Evolutionary conservation across 2,888 invertebrate genomes (phyloP), one percentile per base, ranked within the genome.

Genomic region (Drosophila kokeensis): DNA sequence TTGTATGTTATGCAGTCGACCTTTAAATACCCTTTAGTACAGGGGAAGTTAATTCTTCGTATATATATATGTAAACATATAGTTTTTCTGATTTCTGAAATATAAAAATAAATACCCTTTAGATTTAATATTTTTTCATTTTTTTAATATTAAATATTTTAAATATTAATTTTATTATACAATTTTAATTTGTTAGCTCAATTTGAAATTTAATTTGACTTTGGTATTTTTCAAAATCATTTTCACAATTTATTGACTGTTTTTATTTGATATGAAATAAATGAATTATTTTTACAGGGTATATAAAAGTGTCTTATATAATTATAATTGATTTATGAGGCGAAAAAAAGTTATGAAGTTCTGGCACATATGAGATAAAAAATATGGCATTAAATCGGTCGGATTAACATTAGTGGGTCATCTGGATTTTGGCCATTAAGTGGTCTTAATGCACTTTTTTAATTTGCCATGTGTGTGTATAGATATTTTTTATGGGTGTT

Each of bases 91-190:
- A 21, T 7, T 3, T 13, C 3, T 21, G 2, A 42, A 13, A 11
- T 21, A 30, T 30, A 30, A 2, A 8, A 21, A 11, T 10, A 2
- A 38, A n/a, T 21, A n/a, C 6, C 6, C 11, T 0, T 0, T 6
- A 11, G 2, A 11, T n/a, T 11, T 42, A 8, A 42, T 21, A 42
- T 13, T 42, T 6, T 6, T 21, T 3, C 1, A 21, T 3, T 13
- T 38, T 8, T 18, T 38, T 18, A n/a, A n/a, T n/a, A n/a, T n/a
- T n/a, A n/a, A n/a, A n/a, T n/a, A 18, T 38, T 13, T 21, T 7
- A 36, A 36, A 36, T 36, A 30, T 10, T 40, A n/a, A n/a, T 40
- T 40, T 1, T 40, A 10, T 10, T n/a, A 4, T 30, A 2, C 40
- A n/a, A 30, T 30, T 40, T n/a, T 4, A 10, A 40, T n/a, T n/a